Evolutionary conservation across 2,888 invertebrate genomes (phyloP), one percentile per base, ranked within the genome.

Genomic region (Agriopis marginaria): DNA sequence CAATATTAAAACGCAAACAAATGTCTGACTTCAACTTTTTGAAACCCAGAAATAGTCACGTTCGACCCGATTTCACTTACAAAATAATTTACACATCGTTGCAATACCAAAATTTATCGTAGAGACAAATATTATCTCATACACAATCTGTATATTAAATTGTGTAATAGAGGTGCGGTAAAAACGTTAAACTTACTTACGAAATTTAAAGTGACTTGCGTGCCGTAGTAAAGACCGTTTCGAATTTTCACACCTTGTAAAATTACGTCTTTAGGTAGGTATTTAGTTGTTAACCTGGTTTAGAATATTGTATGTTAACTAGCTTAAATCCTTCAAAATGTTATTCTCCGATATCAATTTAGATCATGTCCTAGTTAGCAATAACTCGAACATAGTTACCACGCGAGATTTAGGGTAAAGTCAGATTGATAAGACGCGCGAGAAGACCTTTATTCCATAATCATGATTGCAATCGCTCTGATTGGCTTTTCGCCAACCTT

Each of bases 11-110:
- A 50, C 9, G 50, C 17, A 50, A n/a, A 50, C 17, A 17, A 53
- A 53, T 0, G 0, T 23, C 10, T 23, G 10, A 0, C 23, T 12
- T 6, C 32, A 42, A 11, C 17, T 40, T 54, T 39, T 54, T 12
- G 9, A 14, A 63, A 63, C 63, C 9, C 32, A 53, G 54, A 55
- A 49, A 56, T n/a, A 11, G 45, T 63, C 63, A 56, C 63, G 63
- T 63, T 40, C 12, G 54, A 54, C 66, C 54, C 49, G 60, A 62
- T 62, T 67, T 62, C 66, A 50, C 62, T 61, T 42, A 40, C 45
- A 40, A 61, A 61, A 61, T 53, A 55, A 54, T 55, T 66, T 61
- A 55, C 60, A 61, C 60, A 66, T 45, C 32, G 32, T 14, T 4
- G 44, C 39, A 47, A 55, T 47, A 54, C 0, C 32, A 45, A 51